A percentile compares a stretch with the other conserved stretches of the same genome.
Evolutionary conservation across 2,888 invertebrate genomes (phyloP).

Genomic region (Lasiommata megera): DNA sequence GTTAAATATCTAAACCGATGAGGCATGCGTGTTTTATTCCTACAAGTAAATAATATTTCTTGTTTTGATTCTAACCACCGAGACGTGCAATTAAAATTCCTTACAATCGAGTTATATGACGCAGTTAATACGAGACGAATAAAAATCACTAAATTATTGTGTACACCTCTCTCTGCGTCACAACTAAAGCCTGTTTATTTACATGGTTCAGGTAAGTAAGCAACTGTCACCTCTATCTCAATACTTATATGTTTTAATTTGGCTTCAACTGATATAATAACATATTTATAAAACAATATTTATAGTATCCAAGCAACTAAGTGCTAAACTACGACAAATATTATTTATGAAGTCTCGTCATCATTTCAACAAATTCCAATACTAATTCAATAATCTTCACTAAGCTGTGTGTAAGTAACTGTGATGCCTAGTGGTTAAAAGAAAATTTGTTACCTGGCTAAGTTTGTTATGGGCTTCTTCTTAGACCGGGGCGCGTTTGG

Average conservation of each 20-base stretch:
- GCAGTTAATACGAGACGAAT: background rate
- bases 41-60: no score
- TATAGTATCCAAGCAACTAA: background rate
- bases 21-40: no score
- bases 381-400: no score
- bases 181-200: conserved; percentile 2
- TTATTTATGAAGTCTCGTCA: no score
- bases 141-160: background rate
- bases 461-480: no score
- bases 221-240: background rate
- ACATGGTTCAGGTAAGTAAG: background rate
- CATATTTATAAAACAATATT: background rate
- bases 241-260: background rate
- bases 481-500: no score
- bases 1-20: no score
- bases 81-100: background rate
- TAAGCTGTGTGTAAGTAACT: no score
- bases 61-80: background rate
- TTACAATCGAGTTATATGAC: background rate
- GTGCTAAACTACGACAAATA: no score
- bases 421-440: no score
- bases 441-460: no score
- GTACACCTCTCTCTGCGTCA: background rate
- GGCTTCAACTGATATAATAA: background rate
- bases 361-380: no score